These are phyloP conservation scores for Galeopsomyia nigrocyanea DNA, from an alignment of 2,888 invertebrate species.

Conservation along the genomic window DNA sequence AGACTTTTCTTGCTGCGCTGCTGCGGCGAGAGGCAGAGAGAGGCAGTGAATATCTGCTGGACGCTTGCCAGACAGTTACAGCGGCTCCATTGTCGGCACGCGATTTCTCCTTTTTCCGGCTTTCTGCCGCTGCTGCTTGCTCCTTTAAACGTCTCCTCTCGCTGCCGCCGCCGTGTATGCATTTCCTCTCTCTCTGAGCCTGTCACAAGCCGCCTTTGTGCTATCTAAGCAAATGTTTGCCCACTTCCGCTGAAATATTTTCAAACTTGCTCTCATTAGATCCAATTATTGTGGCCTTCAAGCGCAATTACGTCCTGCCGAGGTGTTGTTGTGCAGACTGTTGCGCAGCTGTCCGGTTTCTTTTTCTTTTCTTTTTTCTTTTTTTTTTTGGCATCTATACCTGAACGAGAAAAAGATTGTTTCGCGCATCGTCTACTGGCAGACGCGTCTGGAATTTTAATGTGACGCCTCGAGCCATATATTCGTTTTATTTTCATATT, in stretches of 20 bases:
- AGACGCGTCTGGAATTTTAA: slow-evolving; percentile 32
- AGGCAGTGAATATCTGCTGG: slow-evolving; percentile 14
- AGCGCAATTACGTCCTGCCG: no score
- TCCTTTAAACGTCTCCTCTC: background rate
- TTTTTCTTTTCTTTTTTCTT: no score
- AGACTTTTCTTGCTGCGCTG: no score
- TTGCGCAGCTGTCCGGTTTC: no score
- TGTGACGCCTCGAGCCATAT: background rate
- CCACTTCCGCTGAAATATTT: no score
- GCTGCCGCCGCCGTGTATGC: background rate
- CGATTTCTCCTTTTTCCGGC: slow-evolving; percentile 3
- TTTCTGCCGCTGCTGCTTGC: background rate
- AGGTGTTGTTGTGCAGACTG: no score
- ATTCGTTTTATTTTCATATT: no score
- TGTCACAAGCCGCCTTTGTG: no score
- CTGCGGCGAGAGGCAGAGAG: background rate
- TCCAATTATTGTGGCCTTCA: no score
- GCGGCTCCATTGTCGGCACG: slow-evolving; percentile 28
- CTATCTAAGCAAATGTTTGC: no score
- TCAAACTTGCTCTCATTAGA: no score
- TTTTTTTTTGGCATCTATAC: slow-evolving; percentile 23
- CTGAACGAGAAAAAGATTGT: slow-evolving; percentile 21
- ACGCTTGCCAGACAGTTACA: slow-evolving; percentile 25
- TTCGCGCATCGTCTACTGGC: slow-evolving; percentile 8
- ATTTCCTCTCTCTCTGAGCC: background rate